Evolutionary conservation across 2,797 vertebrate genomes (phyloP), one percentile per base, ranked within the genome.

Genomic region (Gephyroberyx darwinii): DNA sequence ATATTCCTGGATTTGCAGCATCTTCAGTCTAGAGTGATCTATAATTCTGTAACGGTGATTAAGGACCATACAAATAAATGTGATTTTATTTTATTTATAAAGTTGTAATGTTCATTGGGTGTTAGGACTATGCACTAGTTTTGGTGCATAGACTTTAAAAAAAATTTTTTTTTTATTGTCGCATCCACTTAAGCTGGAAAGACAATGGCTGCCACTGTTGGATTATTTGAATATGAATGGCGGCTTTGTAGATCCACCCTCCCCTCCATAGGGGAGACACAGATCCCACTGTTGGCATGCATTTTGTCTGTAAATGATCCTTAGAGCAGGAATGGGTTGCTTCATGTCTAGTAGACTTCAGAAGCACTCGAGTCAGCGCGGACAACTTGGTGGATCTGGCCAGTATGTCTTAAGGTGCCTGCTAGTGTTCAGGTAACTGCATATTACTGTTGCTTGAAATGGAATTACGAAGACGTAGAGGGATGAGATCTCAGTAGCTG

Each of bases 151-250:
- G 19, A 22, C 41, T 8, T 35, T 8, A 5, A 33, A n/a, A n/a
- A n/a, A n/a, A n/a, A n/a, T n/a, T 26, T 26, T 26, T 7, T 35
- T 8, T 79, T 71, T 13, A 63, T 69, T 74, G 53, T 16, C 33
- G 41, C 65, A 64, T 75, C 75, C 66, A 53, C 54, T 14, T 67
- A 52, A 71, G 69, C 54, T 64, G 26, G 53, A 60, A 43, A 71
- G 31, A 84, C 26, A 82, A 77, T 48, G 62, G 55, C 57, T 41
- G 51, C 53, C 45, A 69, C 52, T 88, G 81, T 81, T 65, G 35
- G 13, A 6, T 17, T 22, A 33, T 51, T 61, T 48, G 57, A 45
- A 63, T 26, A 26, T 82, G 81, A 84, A 85, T 77, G 74, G 64
- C 19, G 41, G 43, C 83, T 78, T 75, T 89, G 84, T 87, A 9